phyloP scores from a whole-genome alignment of 2,113 vertebrate species.

The Prinia subflava region DNA sequence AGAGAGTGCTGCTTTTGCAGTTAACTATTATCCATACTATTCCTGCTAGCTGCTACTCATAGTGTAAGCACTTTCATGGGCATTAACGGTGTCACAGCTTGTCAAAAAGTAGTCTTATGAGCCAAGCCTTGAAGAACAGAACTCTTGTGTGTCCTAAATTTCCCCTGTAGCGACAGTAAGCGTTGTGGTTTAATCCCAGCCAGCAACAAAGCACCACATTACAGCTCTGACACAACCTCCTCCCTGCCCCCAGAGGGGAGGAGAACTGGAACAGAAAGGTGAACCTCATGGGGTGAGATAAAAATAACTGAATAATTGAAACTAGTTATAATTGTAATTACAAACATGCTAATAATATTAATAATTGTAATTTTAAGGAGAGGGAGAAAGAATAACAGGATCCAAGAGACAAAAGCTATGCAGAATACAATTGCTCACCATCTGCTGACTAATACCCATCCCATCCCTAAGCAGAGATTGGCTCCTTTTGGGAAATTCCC shows the following conservation, averaged over 20 bases:
- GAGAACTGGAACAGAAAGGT: neutral
- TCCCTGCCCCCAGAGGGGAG: neutral
- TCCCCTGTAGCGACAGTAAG: rapidly evolving
- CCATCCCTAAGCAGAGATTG: neutral
- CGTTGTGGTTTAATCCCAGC: neutral
- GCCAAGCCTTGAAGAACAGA: neutral
- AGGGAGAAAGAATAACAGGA: neutral
- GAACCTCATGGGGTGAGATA: neutral
- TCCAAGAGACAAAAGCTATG: neutral
- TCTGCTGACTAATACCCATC: rapidly evolving
- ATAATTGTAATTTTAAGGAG: neutral
- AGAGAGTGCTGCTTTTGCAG: neutral
- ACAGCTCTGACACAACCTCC: neutral
- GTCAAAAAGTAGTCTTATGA: neutral
- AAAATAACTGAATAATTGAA: neutral
- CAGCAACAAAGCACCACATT: neutral
- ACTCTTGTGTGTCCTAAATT: neutral
- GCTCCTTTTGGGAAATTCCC: neutral
- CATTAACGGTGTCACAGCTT: neutral
- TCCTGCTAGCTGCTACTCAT: neutral
- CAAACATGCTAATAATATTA: neutral
- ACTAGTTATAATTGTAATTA: neutral
- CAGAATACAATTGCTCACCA: neutral
- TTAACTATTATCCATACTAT: neutral
- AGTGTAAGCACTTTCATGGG: neutral